A percentile compares a stretch with the other conserved stretches of the same genome.
Evolutionary conservation across 2,797 vertebrate genomes (phyloP).

Genomic region (Micrastur ruficollis): DNA sequence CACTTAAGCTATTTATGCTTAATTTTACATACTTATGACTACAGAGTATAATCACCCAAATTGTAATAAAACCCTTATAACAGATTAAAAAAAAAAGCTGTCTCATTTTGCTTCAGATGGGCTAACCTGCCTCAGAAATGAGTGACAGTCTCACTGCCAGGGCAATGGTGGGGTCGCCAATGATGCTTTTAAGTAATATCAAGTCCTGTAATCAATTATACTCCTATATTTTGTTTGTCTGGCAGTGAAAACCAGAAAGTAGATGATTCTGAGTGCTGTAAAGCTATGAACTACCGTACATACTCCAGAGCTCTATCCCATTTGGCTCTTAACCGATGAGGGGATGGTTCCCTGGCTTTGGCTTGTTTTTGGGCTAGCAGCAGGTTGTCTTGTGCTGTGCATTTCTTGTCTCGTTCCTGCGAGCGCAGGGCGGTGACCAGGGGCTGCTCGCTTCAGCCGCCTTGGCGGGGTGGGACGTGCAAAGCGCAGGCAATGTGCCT

Average conservation of each 20-base stretch:
- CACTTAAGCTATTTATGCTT: conserved; percentile 26
- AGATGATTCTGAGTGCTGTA: not conserved
- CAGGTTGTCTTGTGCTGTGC: not conserved
- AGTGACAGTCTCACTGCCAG: not conserved
- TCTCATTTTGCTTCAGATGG: conserved; percentile 2
- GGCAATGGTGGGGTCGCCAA: not conserved
- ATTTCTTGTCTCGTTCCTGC: not conserved
- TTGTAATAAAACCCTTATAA: conserved; percentile 42
- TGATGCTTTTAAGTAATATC: not conserved
- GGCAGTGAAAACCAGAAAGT: not conserved
- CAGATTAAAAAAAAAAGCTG: not conserved
- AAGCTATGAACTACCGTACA: accelerated
- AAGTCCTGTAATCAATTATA: not conserved
- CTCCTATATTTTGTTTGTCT: not conserved
- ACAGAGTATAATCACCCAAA: conserved; percentile 40
- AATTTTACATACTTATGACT: conserved; percentile 62
- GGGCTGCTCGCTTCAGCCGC: not conserved
- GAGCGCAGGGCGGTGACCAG: accelerated
- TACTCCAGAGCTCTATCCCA: not conserved
- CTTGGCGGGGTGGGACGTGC: accelerated
- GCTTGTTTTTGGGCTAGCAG: not conserved
- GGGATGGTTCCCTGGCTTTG: not conserved
- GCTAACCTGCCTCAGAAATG: not conserved
- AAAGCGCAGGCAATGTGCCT: accelerated
- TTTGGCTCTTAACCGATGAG: accelerated